Percentiles rank a stretch among this genome's conserved stretches.
Evolutionary conservation across 1,140 invertebrate genomes (phyloP).

Genomic region (Drosophila pandora): DNA sequence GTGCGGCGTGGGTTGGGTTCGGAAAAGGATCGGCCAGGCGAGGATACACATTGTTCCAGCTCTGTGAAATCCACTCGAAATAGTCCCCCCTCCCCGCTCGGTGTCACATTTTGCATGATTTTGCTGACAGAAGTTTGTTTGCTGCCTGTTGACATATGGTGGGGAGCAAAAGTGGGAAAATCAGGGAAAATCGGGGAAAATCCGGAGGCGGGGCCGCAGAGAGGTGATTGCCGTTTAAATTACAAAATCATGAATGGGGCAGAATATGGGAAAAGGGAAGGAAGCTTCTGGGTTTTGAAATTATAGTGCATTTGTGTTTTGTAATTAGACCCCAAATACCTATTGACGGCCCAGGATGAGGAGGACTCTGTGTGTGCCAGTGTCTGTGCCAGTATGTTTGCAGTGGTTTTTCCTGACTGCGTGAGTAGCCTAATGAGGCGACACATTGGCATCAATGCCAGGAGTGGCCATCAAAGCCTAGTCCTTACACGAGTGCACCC

Average conservation of each 20-base stretch:
- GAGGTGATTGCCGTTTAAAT: slow-evolving; percentile 74
- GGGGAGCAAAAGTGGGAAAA: slow-evolving; percentile 3
- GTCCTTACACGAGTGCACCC: neutral
- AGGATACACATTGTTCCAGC: slow-evolving; percentile 37
- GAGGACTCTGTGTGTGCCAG: slow-evolving; percentile 5
- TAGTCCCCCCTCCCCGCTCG: slow-evolving; percentile 6
- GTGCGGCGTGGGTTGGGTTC: too few species aligned
- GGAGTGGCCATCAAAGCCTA: neutral
- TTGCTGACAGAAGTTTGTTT: slow-evolving; percentile 72
- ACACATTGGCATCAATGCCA: slow-evolving; percentile 32
- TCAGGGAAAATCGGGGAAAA: neutral
- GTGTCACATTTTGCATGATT: slow-evolving; percentile 72
- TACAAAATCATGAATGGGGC: slow-evolving; percentile 67
- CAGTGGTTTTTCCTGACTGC: slow-evolving; percentile 9
- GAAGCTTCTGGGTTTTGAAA: slow-evolving; percentile 50
- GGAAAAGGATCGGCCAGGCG: slow-evolving; percentile 12
- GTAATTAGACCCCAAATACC: slow-evolving; percentile 76
- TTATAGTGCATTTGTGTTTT: slow-evolving; percentile 77
- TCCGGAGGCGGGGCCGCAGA: slow-evolving; percentile 1
- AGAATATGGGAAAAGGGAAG: slow-evolving; percentile 27
- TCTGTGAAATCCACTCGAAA: slow-evolving; percentile 38
- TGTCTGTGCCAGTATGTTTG: slow-evolving; percentile 6
- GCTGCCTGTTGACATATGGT: slow-evolving; percentile 40
- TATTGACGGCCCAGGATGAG: slow-evolving; percentile 30
- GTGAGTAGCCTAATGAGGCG: slow-evolving; percentile 45